Conservation (phyloP, 92 coral and sea anemone genomes). For the Porites divaricata region DNA sequence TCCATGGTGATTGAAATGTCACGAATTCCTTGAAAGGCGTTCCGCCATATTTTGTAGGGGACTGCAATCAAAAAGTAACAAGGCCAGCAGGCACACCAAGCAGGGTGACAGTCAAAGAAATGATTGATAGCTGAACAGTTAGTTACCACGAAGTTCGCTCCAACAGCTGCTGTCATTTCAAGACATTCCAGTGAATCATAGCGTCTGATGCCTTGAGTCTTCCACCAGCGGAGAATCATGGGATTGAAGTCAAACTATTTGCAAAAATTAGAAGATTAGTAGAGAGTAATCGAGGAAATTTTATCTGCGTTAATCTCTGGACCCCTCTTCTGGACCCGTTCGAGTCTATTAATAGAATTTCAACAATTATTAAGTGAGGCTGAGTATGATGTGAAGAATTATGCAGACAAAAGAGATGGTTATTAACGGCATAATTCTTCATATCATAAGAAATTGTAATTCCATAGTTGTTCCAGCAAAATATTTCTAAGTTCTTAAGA, state of each 20-base stretch:
- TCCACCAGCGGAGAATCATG: slow-evolving; percentile 91
- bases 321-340: not conserved
- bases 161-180: slow-evolving; percentile 76
- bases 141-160: slow-evolving; percentile 80
- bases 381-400: no score
- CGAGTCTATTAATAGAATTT: no score
- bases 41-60: slow-evolving; percentile 91
- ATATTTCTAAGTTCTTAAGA: no score
- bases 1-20: slow-evolving; percentile 68
- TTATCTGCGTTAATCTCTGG: not conserved
- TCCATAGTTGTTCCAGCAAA: no score
- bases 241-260: slow-evolving; percentile 86
- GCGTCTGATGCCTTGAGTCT: slow-evolving; percentile 82
- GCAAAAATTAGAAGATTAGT: not conserved
- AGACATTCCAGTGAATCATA: slow-evolving; percentile 88
- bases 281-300: not conserved
- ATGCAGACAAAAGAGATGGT: no score
- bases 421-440: no score
- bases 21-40: slow-evolving; percentile 58
- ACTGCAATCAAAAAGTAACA: slow-evolving; percentile 78
- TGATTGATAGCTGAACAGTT: slow-evolving; percentile 77
- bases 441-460: no score
- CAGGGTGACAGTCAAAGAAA: slow-evolving; percentile 85
- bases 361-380: no score
- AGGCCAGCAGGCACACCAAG: slow-evolving; percentile 95